phyloP scores from a whole-genome alignment of 1,140 invertebrate genomes.

The Bombus superbus region DNA sequence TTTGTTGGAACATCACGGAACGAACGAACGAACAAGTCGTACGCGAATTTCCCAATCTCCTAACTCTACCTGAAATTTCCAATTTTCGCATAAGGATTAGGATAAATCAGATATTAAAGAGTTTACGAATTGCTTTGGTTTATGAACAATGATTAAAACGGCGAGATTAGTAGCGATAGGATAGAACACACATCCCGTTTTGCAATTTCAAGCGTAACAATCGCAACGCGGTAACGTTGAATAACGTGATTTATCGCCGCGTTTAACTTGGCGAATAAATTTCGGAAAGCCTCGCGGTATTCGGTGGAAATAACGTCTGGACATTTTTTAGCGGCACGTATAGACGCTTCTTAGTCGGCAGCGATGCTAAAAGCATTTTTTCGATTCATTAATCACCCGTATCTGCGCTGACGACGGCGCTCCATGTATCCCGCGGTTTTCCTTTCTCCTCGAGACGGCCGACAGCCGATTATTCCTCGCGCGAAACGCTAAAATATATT shows the following conservation, averaged over 20 bases:
- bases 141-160: neutral
- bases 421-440: conserved; percentile 6
- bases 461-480: conserved; percentile 43
- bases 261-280: conserved; percentile 34
- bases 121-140: neutral
- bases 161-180: neutral
- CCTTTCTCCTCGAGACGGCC: conserved; percentile 1
- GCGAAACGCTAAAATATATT: conserved; percentile 35
- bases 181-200: neutral
- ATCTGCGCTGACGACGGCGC: conserved; percentile 3
- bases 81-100: too few relatives aligned
- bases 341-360: conserved; percentile 10
- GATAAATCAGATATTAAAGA: too few relatives aligned
- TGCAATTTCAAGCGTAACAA: neutral
- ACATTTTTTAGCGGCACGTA: conserved; percentile 6
- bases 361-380: conserved; percentile 35
- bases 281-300: conserved; percentile 11
- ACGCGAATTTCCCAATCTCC: too few relatives aligned
- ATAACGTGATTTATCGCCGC: conserved; percentile 32
- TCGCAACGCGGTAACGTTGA: neutral
- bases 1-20: too few relatives aligned
- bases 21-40: too few relatives aligned
- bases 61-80: too few relatives aligned
- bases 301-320: conserved; percentile 6
- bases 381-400: conserved; percentile 46